Evolutionary conservation across 2,113 vertebrate genomes (phyloP).

Genomic region (Ramphastos sulfuratus): DNA sequence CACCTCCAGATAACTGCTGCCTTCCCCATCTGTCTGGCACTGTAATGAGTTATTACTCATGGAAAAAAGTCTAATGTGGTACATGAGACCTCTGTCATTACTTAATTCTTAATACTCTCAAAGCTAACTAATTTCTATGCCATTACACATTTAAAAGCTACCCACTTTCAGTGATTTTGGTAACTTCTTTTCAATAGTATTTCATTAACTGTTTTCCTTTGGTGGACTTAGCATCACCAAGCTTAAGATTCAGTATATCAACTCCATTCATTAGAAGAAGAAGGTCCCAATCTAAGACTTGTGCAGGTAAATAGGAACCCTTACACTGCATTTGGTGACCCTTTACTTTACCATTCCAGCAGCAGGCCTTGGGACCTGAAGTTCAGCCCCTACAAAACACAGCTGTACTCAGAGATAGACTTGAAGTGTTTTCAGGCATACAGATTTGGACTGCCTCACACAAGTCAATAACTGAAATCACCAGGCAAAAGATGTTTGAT

Average conservation of each 20-base stretch:
- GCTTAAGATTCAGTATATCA: background rate
- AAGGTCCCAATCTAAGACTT: background rate
- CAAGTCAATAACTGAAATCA: background rate
- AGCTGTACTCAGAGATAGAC: background rate
- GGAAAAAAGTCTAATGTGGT: background rate
- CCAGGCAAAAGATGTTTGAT: conserved; percentile 16
- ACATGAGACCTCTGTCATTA: background rate
- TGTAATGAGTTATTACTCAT: background rate
- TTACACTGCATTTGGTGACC: accelerated
- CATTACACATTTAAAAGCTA: background rate
- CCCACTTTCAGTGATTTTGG: background rate
- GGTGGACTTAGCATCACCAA: background rate
- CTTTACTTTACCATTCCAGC: background rate
- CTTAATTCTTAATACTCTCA: background rate
- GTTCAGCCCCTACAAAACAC: background rate
- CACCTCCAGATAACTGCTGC: background rate
- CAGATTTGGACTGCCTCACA: background rate
- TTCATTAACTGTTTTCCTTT: background rate
- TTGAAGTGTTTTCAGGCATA: background rate
- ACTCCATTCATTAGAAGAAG: background rate
- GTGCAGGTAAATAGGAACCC: background rate
- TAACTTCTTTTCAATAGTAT: background rate
- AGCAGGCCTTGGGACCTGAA: background rate
- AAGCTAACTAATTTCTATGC: background rate
- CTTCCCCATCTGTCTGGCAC: background rate